Conservation (phyloP, 2,797 vertebrate genomes). For the Tokudaia tokunoshimensis region DNA sequence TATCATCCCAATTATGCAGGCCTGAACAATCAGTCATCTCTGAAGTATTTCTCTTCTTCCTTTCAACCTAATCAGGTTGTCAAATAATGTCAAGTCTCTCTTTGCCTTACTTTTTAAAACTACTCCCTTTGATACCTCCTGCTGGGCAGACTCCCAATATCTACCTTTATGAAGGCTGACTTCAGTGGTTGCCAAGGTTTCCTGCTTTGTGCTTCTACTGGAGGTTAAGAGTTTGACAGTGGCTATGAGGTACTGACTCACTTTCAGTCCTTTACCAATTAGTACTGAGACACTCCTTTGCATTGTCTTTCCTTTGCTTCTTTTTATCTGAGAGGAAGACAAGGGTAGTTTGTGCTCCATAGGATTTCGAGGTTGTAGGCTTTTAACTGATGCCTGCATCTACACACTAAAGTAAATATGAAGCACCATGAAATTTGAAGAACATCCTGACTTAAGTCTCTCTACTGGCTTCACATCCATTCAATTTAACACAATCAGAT, state of each 20-base stretch:
- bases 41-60: slow-evolving; percentile 25
- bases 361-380: not conserved
- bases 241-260: not conserved
- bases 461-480: not conserved
- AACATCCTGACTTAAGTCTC: not conserved
- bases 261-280: not conserved
- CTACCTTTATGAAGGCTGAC: not conserved
- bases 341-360: not conserved
- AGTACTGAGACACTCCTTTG: not conserved
- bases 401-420: slow-evolving; percentile 6
- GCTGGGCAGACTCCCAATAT: not conserved
- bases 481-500: slow-evolving; percentile 15
- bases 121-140: slow-evolving; percentile 27
- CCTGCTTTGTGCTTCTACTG: not conserved
- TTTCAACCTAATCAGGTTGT: slow-evolving; percentile 49
- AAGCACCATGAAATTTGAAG: not conserved
- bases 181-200: not conserved
- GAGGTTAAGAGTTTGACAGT: not conserved
- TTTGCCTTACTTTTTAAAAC: slow-evolving; percentile 42
- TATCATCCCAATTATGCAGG: slow-evolving; percentile 67
- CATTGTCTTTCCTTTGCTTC: not conserved
- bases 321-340: slow-evolving; percentile 20
- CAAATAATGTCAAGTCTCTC: slow-evolving; percentile 60
- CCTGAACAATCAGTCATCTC: slow-evolving; percentile 70
- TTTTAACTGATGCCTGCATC: not conserved